Evolutionary conservation across 1,140 invertebrate species (phyloP), one percentile per base, ranked within the genome.

Genomic region (Meteorus sp.): DNA sequence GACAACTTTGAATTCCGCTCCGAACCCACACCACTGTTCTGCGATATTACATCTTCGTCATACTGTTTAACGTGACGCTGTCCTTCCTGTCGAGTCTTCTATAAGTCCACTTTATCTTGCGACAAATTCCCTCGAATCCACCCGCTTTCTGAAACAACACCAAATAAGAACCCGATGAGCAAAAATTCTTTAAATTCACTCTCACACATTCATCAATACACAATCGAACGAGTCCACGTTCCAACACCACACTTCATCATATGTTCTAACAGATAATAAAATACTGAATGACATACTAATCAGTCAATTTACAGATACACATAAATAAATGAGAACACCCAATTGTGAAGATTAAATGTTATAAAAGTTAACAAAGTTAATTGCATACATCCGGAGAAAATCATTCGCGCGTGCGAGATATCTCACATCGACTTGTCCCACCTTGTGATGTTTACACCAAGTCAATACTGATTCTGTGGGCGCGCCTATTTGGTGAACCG

Each of bases 341-440:
- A n/a, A n/a, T n/a, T n/a, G n/a, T n/a, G n/a, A n/a, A n/a, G n/a
- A n/a, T n/a, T n/a, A n/a, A n/a, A n/a, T n/a, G n/a, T n/a, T n/a
- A 47, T 23, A 47, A 8, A 6, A 9, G 3, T 11, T 23, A 15
- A 19, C 4, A 37, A 22, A n/a, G 23, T n/a, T 54, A 41, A 41
- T 37, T 37, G 51, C 15, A 2, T 9, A 33, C 39, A 53, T 53
- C 35, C 33, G 51, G 35, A 19, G 31, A 53, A n/a, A 54, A 54
- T 54, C 35, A 13, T 54, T 54, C 20, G 20, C 52, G 37, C 35
- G 52, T 53, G 35, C 35, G 35, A 53, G 19, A 53, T 53, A 39
- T 54, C 17, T 22, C 20, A 33, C 29, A 52, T 52, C 25, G 13
- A 25, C n/a, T n/a, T 5, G 47, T 27, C 20, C 27, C 27, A 50